Evolutionary conservation across 2,888 invertebrate genomes (phyloP).

Genomic region (Tachina grossa): DNA sequence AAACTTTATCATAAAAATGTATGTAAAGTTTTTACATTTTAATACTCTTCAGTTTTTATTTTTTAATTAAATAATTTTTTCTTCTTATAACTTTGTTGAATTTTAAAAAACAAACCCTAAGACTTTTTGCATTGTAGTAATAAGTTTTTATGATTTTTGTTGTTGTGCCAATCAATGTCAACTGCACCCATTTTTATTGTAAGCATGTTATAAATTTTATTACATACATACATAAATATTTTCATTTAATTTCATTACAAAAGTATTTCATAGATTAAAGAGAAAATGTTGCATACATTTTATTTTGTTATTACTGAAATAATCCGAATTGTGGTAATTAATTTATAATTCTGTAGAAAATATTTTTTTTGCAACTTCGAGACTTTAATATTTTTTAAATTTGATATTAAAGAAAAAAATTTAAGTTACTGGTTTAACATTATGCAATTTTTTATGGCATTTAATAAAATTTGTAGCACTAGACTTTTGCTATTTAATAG

Average conservation of each 20-base stretch:
- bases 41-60: not conserved
- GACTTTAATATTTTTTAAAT: constrained; percentile 34
- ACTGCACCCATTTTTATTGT: constrained; percentile 20
- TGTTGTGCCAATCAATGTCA: constrained; percentile 43
- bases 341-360: constrained; percentile 4
- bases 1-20: not conserved
- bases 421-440: not conserved
- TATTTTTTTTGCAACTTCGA: not conserved
- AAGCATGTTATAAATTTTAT: not conserved
- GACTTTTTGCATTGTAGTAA: not conserved
- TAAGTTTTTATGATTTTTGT: constrained; percentile 8
- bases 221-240: not conserved
- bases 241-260: not conserved
- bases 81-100: not conserved
- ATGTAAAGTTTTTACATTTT: not conserved
- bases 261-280: not conserved
- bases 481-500: too few relatives aligned
- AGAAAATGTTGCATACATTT: not conserved
- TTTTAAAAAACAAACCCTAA: not conserved
- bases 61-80: not conserved
- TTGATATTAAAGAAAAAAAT: not conserved
- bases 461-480: too few relatives aligned
- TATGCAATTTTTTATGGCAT: too few relatives aligned
- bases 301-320: constrained; percentile 4
- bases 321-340: constrained; percentile 17